These are phyloP conservation scores for Lacerta bilineata DNA, from an alignment of 2,797 vertebrate genomes.

Conservation along the genomic window DNA sequence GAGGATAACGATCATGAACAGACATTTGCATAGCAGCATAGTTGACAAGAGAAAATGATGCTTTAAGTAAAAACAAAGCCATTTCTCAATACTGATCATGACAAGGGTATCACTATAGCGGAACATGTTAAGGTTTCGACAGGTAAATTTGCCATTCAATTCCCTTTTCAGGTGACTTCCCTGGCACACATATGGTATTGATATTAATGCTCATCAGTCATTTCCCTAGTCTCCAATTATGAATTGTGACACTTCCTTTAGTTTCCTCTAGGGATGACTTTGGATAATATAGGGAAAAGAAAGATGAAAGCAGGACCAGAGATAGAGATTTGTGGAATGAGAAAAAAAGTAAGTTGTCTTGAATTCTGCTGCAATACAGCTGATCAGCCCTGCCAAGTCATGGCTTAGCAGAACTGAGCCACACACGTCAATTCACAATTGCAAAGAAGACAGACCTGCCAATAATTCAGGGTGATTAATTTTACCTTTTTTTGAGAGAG, in stretches of 20 bases:
- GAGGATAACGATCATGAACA: slow-evolving; percentile 75
- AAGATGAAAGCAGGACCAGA: slow-evolving; percentile 40
- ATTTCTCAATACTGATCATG: slow-evolving; percentile 69
- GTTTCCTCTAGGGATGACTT: slow-evolving; percentile 10
- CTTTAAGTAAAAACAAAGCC: slow-evolving; percentile 64
- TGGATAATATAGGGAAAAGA: slow-evolving; percentile 17
- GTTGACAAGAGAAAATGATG: slow-evolving; percentile 70
- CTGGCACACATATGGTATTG: slow-evolving; percentile 48
- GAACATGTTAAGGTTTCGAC: slow-evolving; percentile 15
- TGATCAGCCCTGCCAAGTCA: slow-evolving; percentile 6
- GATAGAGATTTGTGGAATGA: slow-evolving; percentile 24
- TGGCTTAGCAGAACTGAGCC: slow-evolving; percentile 25
- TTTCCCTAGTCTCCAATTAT: slow-evolving; percentile 33
- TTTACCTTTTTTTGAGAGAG: slow-evolving; percentile 30
- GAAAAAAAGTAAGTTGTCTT: slow-evolving; percentile 29
- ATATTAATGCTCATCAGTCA: not conserved
- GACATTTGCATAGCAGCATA: slow-evolving; percentile 84
- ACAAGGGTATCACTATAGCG: slow-evolving; percentile 60
- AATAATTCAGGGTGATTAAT: not conserved
- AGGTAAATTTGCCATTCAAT: slow-evolving; percentile 45
- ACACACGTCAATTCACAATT: not conserved
- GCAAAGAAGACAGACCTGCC: slow-evolving; percentile 2
- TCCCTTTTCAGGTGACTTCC: slow-evolving; percentile 47
- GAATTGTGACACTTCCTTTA: slow-evolving; percentile 12
- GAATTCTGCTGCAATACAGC: slow-evolving; percentile 26